phyloP scores from a whole-genome alignment of 2,113 vertebrate genomes.

The Oreochromis tanganicae region DNA sequence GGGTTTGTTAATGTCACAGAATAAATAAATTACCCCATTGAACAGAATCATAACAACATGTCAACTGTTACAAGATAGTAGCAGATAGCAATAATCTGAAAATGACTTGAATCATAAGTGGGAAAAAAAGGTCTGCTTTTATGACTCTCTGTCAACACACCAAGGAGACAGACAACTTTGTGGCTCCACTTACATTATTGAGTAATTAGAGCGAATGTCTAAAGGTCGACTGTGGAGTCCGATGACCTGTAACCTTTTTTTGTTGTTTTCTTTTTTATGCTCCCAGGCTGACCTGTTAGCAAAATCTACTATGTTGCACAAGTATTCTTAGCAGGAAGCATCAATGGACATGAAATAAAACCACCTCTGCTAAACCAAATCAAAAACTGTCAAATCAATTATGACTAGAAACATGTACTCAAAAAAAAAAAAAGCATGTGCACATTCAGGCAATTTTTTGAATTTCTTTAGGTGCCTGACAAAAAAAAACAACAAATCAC shows the following conservation, averaged over 20 bases:
- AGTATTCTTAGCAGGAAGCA: background rate
- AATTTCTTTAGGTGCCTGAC: too few relatives aligned
- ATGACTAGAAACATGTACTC: background rate
- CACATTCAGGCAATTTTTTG: background rate
- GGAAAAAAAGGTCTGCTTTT: background rate
- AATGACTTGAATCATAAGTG: background rate
- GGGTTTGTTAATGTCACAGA: background rate
- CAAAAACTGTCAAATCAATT: background rate
- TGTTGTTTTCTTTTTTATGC: background rate
- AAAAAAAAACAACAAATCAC: background rate
- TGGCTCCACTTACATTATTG: background rate
- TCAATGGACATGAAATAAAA: background rate
- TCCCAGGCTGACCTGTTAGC: background rate
- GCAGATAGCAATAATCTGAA: background rate
- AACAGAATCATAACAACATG: background rate
- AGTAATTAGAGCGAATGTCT: conserved; percentile 13
- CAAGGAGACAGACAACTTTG: background rate
- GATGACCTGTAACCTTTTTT: background rate
- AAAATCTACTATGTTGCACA: background rate
- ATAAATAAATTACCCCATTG: background rate
- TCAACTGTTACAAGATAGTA: background rate
- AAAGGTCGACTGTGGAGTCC: background rate
- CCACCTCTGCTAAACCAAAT: background rate
- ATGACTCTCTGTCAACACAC: background rate
- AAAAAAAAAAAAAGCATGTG: background rate